Evolutionary conservation across 2,888 invertebrate species (phyloP), one percentile per base, ranked within the genome.

Genomic region (Cryptocephalus moraei): DNA sequence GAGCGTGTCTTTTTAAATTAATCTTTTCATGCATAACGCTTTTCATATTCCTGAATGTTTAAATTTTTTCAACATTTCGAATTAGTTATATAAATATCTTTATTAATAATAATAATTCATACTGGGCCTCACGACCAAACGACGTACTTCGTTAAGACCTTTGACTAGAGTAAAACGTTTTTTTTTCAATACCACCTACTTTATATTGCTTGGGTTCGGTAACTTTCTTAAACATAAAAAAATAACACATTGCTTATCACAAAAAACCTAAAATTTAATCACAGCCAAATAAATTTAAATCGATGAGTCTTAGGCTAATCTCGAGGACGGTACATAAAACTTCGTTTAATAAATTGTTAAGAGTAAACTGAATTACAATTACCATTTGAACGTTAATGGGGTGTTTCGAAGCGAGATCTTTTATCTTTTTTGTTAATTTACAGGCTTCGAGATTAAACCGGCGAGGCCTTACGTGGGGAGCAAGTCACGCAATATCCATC

Each of bases 91-190:
- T 22, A 22, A 22, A 22, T 22, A 22, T 22, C 22, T 22, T 22
- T 47, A 22, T 47, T n/a, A 11, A 33, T 46, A 12, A n/a, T 31
- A 33, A 46, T 47, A 12, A 11, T 36, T 40, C 13, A 33, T 44
- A 44, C 40, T 31, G 44, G 40, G 44, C 33, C 13, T 47, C 34
- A 39, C 44, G 11, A 34, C 34, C 34, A 44, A 39, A 33, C 34
- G 38, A 13, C 22, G 22, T 40, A 40, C 8, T 13, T 13, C 4
- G 3, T 13, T 40, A 12, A 33, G 39, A 41, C 36, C 54, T 60
- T 60, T 66, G 69, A 68, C 68, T 69, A 69, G 68, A 63, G 64
- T 63, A 64, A 63, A 39, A 33, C 22, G 22, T 22, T 22, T 32
- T 56, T 61, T 58, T 56, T 58, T 58, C 60, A 61, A 60, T 64